These are phyloP conservation scores for Hyposoter dolosus DNA, from an alignment of 2,888 invertebrate species.

Conservation along the genomic window DNA sequence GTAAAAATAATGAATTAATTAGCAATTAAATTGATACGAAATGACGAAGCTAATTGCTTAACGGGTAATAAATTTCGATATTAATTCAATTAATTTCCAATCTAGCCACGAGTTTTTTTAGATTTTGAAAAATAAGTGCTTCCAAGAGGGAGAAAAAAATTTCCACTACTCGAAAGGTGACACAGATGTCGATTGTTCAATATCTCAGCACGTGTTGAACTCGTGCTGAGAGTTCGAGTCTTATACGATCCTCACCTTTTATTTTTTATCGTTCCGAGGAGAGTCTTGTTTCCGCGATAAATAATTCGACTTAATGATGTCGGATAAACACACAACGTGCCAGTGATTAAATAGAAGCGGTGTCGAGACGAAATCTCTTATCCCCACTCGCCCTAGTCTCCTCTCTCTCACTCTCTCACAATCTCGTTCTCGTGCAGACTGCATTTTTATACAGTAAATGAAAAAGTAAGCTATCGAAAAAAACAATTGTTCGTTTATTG, in stretches of 20 bases:
- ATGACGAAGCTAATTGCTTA: neutral
- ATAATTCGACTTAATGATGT: neutral
- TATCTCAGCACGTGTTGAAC: constrained; percentile 30
- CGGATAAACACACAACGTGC: neutral
- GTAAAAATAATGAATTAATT: neutral
- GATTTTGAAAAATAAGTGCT: neutral
- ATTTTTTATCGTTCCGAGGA: neutral
- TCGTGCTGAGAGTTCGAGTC: neutral
- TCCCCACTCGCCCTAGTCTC: neutral
- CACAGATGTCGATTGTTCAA: constrained; percentile 22
- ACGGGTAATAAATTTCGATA: neutral
- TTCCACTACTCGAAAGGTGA: constrained; percentile 22
- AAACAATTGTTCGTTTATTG: constrained; percentile 7
- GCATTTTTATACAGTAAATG: constrained; percentile 2
- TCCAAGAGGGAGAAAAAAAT: constrained; percentile 1
- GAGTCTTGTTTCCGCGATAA: constrained; percentile 4
- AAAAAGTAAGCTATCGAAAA: constrained; percentile 2
- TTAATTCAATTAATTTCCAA: neutral
- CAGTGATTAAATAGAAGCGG: neutral
- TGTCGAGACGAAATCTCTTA: neutral
- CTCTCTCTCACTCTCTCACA: neutral
- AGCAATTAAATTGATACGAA: constrained; percentile 1
- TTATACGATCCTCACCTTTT: neutral
- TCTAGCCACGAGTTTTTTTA: neutral
- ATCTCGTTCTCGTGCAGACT: neutral